Conservation (phyloP, 2,797 vertebrate genomes). For the Pseudochromis fuscus region DNA sequence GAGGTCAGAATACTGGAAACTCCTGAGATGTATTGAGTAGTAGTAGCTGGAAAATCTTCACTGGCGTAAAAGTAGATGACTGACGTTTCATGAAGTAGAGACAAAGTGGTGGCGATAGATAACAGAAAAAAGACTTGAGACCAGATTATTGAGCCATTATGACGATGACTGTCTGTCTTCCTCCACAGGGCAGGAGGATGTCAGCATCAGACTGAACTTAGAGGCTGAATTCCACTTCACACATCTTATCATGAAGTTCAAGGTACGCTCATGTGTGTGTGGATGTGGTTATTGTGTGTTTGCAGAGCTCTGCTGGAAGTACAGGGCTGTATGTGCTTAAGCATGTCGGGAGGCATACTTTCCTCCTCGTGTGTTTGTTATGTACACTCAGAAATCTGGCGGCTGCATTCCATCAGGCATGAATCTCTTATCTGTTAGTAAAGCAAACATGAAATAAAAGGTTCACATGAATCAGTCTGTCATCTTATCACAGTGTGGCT, state of each 20-base stretch:
- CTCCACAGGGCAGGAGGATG: constrained; percentile 85
- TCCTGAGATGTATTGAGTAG: too few relatives aligned
- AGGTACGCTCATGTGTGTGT: constrained; percentile 74
- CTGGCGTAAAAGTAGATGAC: too few relatives aligned
- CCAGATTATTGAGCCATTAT: background rate
- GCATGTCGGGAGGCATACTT: constrained; percentile 12
- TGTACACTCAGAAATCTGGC: constrained; percentile 26
- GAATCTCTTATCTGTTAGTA: constrained; percentile 22
- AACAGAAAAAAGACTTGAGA: too few relatives aligned
- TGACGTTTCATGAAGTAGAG: too few relatives aligned
- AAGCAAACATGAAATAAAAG: constrained; percentile 32
- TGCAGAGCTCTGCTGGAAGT: background rate
- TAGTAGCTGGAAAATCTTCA: too few relatives aligned
- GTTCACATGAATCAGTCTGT: constrained; percentile 2
- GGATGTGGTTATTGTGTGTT: background rate
- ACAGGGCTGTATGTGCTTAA: constrained; percentile 12
- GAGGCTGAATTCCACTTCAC: constrained; percentile 92
- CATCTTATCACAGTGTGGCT: background rate
- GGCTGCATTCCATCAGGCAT: constrained; percentile 35
- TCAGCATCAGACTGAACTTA: constrained; percentile 89
- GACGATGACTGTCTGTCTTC: constrained; percentile 20
- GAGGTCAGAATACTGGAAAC: too few relatives aligned
- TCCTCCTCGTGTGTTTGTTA: constrained; percentile 45
- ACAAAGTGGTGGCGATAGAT: too few relatives aligned
- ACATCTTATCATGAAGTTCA: constrained; percentile 93